A percentile compares a stretch with the other conserved stretches of the same genome.
phyloP scores from a whole-genome alignment of 2,113 vertebrate genomes.

The Phoenicopterus ruber region DNA sequence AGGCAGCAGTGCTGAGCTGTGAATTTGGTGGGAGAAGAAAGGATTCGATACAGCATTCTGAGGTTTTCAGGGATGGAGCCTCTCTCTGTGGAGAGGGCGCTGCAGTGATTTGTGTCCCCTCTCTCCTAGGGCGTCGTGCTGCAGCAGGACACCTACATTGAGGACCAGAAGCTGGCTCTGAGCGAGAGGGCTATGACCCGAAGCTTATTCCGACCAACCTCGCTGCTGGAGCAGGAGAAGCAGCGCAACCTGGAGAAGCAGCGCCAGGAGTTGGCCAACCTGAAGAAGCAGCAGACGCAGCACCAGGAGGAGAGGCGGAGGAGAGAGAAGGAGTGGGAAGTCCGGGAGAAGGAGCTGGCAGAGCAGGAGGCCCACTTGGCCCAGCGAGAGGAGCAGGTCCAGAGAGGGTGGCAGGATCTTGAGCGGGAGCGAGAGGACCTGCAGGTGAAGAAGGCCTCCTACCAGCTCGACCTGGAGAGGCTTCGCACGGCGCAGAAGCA shows the following conservation, averaged over 20 bases:
- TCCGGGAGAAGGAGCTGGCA: conserved; percentile 77
- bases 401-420: conserved; percentile 72
- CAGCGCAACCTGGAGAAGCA: conserved; percentile 95
- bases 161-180: conserved; percentile 90
- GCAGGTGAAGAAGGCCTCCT: conserved; percentile 77
- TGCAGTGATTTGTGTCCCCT: not conserved
- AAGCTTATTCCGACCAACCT: conserved; percentile 77
- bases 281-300: conserved; percentile 87
- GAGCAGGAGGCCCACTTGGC: conserved; percentile 77
- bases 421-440: conserved; percentile 77
- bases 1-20: not conserved
- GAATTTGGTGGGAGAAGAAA: not conserved
- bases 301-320: conserved; percentile 84
- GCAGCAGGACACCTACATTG: conserved; percentile 94
- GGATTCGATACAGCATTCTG: not conserved
- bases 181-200: conserved; percentile 77
- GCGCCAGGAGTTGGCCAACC: conserved; percentile 89
- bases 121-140: conserved; percentile 84
- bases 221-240: conserved; percentile 95
- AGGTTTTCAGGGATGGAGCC: not conserved
- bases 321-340: conserved; percentile 85
- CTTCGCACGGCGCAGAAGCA: conserved; percentile 85
- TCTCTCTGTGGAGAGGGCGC: fast-evolving
- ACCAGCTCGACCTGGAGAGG: conserved; percentile 87
- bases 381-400: conserved; percentile 76